Evolutionary conservation across 2,113 vertebrate genomes (phyloP).

Genomic region (Percopsis transmontana): DNA sequence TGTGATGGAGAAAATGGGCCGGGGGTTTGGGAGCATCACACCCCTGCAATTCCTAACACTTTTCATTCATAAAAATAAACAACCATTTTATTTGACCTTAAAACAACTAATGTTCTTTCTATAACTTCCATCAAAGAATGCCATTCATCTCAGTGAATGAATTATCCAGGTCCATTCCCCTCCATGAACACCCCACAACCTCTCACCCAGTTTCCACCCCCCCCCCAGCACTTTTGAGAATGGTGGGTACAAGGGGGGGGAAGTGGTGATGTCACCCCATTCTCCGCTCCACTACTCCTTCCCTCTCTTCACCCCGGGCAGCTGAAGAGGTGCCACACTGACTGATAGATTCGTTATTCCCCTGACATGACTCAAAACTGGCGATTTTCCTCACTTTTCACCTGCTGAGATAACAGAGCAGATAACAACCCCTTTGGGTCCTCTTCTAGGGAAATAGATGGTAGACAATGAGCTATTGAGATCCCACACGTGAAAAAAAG

Average conservation of each 20-base stretch:
- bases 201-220: constrained; percentile 75
- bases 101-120: not conserved
- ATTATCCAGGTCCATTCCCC: constrained; percentile 33
- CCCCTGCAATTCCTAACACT: not conserved
- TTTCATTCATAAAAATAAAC: constrained; percentile 5
- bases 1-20: constrained; percentile 1
- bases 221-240: no score
- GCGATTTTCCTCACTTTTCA: constrained; percentile 30
- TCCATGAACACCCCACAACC: constrained; percentile 57
- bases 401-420: constrained; percentile 22
- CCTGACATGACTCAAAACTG: constrained; percentile 8
- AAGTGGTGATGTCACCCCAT: constrained; percentile 52
- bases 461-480: constrained; percentile 40
- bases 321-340: constrained; percentile 20
- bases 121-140: constrained; percentile 9
- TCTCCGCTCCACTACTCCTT: constrained; percentile 2
- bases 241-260: constrained; percentile 48
- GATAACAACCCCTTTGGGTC: constrained; percentile 15
- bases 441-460: constrained; percentile 20
- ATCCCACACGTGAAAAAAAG: constrained; percentile 34
- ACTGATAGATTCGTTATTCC: constrained; percentile 20
- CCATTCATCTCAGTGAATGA: constrained; percentile 43
- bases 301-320: constrained; percentile 18
- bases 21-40: not conserved
- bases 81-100: not conserved